phyloP scores from a whole-genome alignment of 2,113 vertebrate genomes.

The Pomatorhinus ruficollis region DNA sequence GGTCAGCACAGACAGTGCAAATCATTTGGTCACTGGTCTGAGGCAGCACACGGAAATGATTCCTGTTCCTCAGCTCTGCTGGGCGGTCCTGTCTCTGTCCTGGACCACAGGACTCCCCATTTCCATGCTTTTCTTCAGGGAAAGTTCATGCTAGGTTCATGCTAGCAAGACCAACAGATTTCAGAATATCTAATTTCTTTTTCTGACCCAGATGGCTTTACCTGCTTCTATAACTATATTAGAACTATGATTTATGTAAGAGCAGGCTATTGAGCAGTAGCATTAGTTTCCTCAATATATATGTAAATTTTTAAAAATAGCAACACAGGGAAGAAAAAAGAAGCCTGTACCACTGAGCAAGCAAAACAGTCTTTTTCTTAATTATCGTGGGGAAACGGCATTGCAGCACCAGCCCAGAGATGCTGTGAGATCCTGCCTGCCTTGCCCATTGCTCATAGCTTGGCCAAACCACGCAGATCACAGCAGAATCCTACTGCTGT shows the following conservation, averaged over 20 bases:
- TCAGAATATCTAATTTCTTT: not conserved
- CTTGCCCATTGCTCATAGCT: not conserved
- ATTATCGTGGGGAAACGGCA: rapidly evolving
- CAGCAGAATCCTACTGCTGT: not conserved
- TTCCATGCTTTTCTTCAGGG: not conserved
- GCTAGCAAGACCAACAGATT: not conserved
- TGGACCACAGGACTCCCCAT: not conserved
- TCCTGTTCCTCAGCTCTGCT: not conserved
- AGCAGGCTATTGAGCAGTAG: not conserved
- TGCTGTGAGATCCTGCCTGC: not conserved
- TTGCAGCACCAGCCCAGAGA: not conserved
- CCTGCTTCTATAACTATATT: not conserved
- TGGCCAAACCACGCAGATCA: not conserved
- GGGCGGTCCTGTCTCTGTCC: not conserved
- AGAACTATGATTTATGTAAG: not conserved
- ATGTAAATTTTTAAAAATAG: not conserved
- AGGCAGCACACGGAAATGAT: not conserved
- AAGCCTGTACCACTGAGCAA: not conserved
- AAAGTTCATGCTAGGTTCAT: not conserved
- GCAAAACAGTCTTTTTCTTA: not conserved
- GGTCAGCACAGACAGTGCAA: not conserved
- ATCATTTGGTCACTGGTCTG: not conserved
- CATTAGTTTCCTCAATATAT: not conserved
- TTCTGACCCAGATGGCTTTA: not conserved
- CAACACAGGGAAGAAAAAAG: not conserved